Evolutionary conservation across 92 coral and sea anemone species (phyloP), one percentile per base, ranked within the genome.

Genomic region (Porites lobata): DNA sequence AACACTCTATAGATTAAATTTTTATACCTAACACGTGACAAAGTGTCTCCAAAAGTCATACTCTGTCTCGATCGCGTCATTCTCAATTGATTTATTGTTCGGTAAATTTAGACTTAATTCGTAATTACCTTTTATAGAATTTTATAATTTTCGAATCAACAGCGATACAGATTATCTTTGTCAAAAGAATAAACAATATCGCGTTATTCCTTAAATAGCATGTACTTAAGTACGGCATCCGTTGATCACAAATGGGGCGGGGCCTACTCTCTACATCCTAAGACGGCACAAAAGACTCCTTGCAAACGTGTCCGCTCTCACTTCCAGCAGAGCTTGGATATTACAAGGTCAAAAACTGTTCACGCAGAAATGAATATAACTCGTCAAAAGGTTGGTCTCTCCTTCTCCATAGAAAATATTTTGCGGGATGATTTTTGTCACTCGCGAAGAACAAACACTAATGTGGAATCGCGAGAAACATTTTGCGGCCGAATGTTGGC

Each of bases 331-430:
- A 58, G 56, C 7, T 32, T 82, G 24, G 10, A 70, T 71, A 82
- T 56, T 74, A 53, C 32, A 70, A 70, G 86, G 86, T 82, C 86
- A 82, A 18, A 38, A 43, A 6, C 84, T 80, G 59, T 21, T 21
- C 12, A 64, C 8, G 29, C 20, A 72, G n/a, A 63, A 81, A 82
- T 82, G 86, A 78, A 82, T 69, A 69, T 82, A 26, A 38, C 56
- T 47, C 77, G 20, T 57, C 86, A 82, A 57, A 82, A 82, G 70
- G 68, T 57, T 56, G 15, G 47, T 63, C 80, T 92, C 20, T 77
- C 94, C 4, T 92, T 92, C 38, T 92, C 94, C 17, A 92, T 92
- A 43, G 90, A 88, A 74, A 92, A 92, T 72, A 92, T 92, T 10
- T 69, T 92, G 20, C 87, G 87, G 43, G 92, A 92, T 13, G 94